Percentiles rank a stretch among this genome's conserved stretches.
Conservation (phyloP, 2,797 vertebrate genomes). For the Naso thynnoides region DNA sequence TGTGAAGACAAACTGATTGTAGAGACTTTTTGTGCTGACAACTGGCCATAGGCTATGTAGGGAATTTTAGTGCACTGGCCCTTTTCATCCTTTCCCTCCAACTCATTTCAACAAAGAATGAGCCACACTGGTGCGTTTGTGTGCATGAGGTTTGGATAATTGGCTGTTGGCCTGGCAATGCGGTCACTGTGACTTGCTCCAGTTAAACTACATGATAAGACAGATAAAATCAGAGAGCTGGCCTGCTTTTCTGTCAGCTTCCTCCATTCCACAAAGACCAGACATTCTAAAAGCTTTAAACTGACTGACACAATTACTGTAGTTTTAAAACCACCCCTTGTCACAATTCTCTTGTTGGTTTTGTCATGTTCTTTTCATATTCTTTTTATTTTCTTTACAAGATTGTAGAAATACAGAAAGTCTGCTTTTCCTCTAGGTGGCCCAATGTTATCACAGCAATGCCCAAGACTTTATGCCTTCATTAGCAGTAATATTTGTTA, state of each 20-base stretch:
- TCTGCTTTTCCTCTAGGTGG: background rate
- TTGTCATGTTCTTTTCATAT: background rate
- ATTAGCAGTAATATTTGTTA: background rate
- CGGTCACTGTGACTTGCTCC: conserved; percentile 43
- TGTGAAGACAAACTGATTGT: no score
- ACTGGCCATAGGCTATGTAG: no score
- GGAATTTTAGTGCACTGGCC: background rate
- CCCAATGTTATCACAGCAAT: background rate
- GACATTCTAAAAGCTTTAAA: background rate
- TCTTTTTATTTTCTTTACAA: background rate
- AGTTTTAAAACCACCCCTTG: background rate
- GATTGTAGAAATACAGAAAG: background rate
- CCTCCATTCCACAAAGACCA: background rate
- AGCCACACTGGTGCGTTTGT: background rate
- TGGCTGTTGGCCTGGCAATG: conserved; percentile 34
- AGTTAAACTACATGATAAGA: conserved; percentile 37
- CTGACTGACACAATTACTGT: background rate
- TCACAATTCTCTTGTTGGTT: background rate
- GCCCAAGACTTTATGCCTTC: background rate
- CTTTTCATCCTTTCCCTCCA: background rate
- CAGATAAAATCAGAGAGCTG: background rate
- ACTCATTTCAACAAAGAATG: background rate
- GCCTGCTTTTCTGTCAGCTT: background rate
- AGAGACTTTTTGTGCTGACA: no score
- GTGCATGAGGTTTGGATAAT: background rate